Evolutionary conservation across 2,888 invertebrate species (phyloP).

Genomic region (Atrina japonica): DNA sequence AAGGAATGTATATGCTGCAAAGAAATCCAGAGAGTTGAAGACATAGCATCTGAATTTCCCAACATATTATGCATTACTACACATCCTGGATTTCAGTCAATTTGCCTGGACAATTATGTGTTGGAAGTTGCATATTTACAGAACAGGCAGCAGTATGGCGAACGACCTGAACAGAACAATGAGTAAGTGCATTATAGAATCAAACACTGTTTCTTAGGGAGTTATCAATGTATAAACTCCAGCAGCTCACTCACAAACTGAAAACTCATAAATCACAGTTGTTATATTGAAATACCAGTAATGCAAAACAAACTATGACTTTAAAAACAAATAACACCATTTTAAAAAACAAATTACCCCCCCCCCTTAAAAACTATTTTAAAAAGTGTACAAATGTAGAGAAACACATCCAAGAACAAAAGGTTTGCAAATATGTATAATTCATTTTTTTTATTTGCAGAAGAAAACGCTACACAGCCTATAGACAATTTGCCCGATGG

Average conservation of each 20-base stretch:
- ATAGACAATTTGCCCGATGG: conserved; percentile 37
- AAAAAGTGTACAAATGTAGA: background rate
- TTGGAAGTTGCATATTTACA: conserved; percentile 33
- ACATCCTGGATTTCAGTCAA: conserved; percentile 31
- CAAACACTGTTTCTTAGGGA: background rate
- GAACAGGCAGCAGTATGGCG: conserved; percentile 34
- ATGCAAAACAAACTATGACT: too few relatives aligned
- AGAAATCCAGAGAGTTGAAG: too few relatives aligned
- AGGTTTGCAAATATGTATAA: background rate
- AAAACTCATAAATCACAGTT: too few relatives aligned
- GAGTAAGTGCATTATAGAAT: conserved; percentile 10
- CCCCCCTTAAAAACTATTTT: too few relatives aligned
- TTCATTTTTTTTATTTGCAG: conserved; percentile 18
- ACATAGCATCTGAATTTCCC: too few relatives aligned
- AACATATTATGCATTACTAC: too few relatives aligned
- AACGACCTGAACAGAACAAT: background rate
- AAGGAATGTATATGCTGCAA: too few relatives aligned
- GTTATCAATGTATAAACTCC: background rate
- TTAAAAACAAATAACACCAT: too few relatives aligned
- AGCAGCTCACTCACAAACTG: too few relatives aligned
- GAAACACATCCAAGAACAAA: background rate
- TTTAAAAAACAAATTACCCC: too few relatives aligned
- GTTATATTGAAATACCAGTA: too few relatives aligned
- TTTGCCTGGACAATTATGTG: conserved; percentile 31
- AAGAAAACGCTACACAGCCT: conserved; percentile 32